Evolutionary conservation across 2,888 invertebrate genomes (phyloP), one percentile per base, ranked within the genome.

Genomic region (Leptothorax acervorum): DNA sequence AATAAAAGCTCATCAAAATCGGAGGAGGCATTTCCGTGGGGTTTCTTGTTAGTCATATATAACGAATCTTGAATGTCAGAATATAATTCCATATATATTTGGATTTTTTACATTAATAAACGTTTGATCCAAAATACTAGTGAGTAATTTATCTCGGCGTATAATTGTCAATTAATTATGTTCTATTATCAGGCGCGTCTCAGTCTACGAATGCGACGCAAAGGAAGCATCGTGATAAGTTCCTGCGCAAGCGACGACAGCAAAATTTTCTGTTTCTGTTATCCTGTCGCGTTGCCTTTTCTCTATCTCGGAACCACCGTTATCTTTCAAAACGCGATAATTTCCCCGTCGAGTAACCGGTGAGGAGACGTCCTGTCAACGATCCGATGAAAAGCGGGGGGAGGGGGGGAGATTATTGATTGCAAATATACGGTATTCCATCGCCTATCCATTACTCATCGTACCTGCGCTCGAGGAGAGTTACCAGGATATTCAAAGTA

Each of bases 381-480:
- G 45, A 62, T 31, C 15, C n/a, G 23, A 68, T 28, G 15, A 39
- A 35, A 35, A 51, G 2, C 8, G 42, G 15, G 18, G 5, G 28
- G 28, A 28, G 15, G 5, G 11, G 8, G 3, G 28, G 31, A 39
- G n/a, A 63, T 66, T 78, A 78, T 78, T 78, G 65, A 78, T 78
- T 35, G 35, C 35, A 45, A 35, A 75, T 39, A 60, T 35, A 31
- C 45, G 28, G 55, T 71, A 65, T 66, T 39, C 45, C 31, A 35
- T 70, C 71, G 15, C 23, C 3, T 35, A 81, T 35, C 42, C n/a
- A 55, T 48, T 28, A 45, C 23, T 5, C 35, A 79, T 85, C 79
- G 81, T 87, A 73, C 68, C 28, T 62, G 71, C 55, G 76, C 74
- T 75, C 31, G 74, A 74, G 78, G 51, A 45, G 63, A 55, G 31